phyloP scores from a whole-genome alignment of 1,140 invertebrate genomes.

The Bombus ignitus region DNA sequence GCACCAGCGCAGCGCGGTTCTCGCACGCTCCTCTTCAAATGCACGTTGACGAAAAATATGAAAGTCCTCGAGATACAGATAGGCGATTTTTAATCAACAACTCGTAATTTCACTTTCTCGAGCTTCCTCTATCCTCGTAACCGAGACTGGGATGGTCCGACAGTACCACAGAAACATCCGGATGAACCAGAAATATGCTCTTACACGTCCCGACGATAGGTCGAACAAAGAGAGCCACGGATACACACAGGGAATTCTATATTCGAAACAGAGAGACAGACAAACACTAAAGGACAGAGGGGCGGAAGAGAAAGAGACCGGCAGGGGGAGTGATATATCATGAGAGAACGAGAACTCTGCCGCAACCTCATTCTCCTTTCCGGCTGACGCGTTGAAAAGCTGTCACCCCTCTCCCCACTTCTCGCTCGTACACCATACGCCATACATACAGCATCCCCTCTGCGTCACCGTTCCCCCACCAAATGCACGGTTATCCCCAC shows the following conservation, averaged over 20 bases:
- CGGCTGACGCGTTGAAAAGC: slow-evolving; percentile 62
- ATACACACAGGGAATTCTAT: slow-evolving; percentile 9
- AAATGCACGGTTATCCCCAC: background rate
- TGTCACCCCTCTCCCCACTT: slow-evolving; percentile 10
- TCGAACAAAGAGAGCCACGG: background rate
- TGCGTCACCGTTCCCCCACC: background rate
- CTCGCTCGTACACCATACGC: background rate
- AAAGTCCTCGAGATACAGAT: background rate
- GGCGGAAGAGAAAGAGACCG: background rate
- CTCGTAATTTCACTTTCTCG: background rate
- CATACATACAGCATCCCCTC: background rate
- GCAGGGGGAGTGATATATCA: slow-evolving; percentile 40
- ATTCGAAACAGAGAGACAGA: slow-evolving; percentile 25
- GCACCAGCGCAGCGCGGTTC: background rate
- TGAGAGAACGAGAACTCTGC: slow-evolving; percentile 61
- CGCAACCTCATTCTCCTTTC: slow-evolving; percentile 67
- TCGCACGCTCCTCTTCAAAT: background rate
- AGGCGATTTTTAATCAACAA: slow-evolving; percentile 1
- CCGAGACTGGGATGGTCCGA: background rate
- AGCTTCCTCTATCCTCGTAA: background rate
- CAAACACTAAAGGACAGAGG: slow-evolving; percentile 10
- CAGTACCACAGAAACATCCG: background rate
- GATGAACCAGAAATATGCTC: slow-evolving; percentile 14
- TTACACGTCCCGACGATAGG: background rate
- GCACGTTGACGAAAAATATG: too few relatives aligned